These are phyloP conservation scores for Coleophora deauratella DNA, from an alignment of 2,888 invertebrate genomes.

Conservation along the genomic window DNA sequence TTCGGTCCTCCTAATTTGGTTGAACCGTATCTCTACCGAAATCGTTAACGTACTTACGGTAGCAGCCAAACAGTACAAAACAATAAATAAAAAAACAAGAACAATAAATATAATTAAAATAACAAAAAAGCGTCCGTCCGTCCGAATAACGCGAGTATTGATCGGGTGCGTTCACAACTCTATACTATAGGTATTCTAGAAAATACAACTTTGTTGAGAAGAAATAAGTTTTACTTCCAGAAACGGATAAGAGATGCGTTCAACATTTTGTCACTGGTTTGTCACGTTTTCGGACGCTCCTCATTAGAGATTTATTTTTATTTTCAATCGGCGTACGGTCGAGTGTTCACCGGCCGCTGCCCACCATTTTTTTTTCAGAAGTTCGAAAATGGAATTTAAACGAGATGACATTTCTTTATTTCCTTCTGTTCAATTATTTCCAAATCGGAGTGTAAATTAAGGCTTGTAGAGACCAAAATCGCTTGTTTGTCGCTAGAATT, in stretches of 20 bases:
- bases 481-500: conserved; percentile 31
- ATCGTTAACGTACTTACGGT: conserved; percentile 67
- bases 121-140: conserved; percentile 67
- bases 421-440: conserved; percentile 38
- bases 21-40: conserved; percentile 52
- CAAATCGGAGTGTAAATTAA: conserved; percentile 35
- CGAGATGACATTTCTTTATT: conserved; percentile 57
- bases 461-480: conserved; percentile 43
- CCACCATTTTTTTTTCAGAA: conserved; percentile 28
- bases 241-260: conserved; percentile 32
- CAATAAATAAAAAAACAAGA: conserved; percentile 69
- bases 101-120: conserved; percentile 73
- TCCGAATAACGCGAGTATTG: conserved; percentile 61
- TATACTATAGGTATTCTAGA: conserved; percentile 46
- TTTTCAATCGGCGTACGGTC: conserved; percentile 43
- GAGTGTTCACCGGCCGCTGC: conserved; percentile 31
- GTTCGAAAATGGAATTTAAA: conserved; percentile 61
- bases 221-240: conserved; percentile 22
- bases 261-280: conserved; percentile 62
- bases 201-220: conserved; percentile 27
- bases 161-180: conserved; percentile 59
- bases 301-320: conserved; percentile 57
- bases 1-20: conserved; percentile 61
- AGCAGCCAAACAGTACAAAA: conserved; percentile 59
- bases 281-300: conserved; percentile 51